Percentiles rank a stretch among this genome's conserved stretches.
Evolutionary conservation across 92 coral and sea anemone species (phyloP).

Genomic region (Bergia sp.): DNA sequence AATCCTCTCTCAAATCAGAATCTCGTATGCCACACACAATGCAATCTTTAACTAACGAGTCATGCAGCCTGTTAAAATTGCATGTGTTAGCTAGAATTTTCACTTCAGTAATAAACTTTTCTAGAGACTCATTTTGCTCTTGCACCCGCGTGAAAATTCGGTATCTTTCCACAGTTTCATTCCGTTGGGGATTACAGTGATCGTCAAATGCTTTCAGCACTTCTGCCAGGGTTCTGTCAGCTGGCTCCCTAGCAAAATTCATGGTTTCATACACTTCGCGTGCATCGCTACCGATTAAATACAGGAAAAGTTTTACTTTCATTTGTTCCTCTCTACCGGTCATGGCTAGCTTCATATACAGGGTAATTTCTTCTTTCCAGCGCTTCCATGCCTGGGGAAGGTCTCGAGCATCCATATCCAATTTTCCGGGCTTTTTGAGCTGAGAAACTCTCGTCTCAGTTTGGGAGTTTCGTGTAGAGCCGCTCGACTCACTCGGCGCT

Average conservation of each 20-base stretch:
- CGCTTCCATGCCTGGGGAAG: constrained; percentile 40
- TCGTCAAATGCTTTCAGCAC: constrained; percentile 45
- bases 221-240: constrained; percentile 21
- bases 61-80: constrained; percentile 46
- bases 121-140: constrained; percentile 43
- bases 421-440: too few species aligned
- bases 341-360: neutral
- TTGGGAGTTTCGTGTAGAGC: too few species aligned
- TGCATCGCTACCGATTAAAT: constrained; percentile 11
- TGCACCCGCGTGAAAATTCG: constrained; percentile 36
- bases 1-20: constrained; percentile 44
- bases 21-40: constrained; percentile 57
- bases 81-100: constrained; percentile 53
- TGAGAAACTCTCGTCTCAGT: too few species aligned
- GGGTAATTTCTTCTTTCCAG: neutral
- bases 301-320: constrained; percentile 34
- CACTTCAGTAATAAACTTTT: constrained; percentile 53
- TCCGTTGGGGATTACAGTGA: constrained; percentile 45
- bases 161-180: constrained; percentile 52
- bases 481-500: too few species aligned
- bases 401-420: too few species aligned
- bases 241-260: constrained; percentile 26
- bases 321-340: constrained; percentile 5
- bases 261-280: constrained; percentile 36
- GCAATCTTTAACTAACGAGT: constrained; percentile 49